Evolutionary conservation across 2,888 invertebrate genomes (phyloP), one percentile per base, ranked within the genome.

Genomic region (Homarus gammarus): DNA sequence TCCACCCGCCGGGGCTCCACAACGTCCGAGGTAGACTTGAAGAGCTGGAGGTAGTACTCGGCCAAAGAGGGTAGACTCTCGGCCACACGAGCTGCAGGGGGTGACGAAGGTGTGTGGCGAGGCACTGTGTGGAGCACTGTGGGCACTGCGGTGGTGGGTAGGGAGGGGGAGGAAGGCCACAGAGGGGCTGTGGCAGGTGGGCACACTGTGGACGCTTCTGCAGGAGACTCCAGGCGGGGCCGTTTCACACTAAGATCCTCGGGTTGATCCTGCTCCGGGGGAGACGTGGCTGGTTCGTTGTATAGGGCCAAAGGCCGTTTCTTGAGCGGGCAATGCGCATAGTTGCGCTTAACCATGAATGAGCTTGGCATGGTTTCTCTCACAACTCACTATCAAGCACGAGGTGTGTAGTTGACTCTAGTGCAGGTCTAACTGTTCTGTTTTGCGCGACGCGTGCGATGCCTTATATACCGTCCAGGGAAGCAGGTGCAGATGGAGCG

Each of bases 301-400:
- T 91, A 89, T 18, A 92, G 81, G 27, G 92, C 91, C 85, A 92
- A 49, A 12, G 92, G 91, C 33, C 92, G 61, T 77, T 91, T 92
- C 91, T 91, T 91, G 73, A 92, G 86, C 27, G 92, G 92, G 51
- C 91, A 91, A 83, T 91, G 90, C 72, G 92, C 91, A 78, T 91
- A 91, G 83, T 90, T 91, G 75, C 90, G 87, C 78, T 91, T 91
- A 15, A 90, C 91, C 91, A 91, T 91, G 90, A 91, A 91, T 81
- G 90, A 91, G 70, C 91, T 90, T 18, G 91, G 91, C 91, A 91
- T 91, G 87, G 87, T 87, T 31, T 82, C 75, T 88, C 87, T 88
- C 87, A 83, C 87, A 83, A 82, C 49, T 64, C 82, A 83, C 83
- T 83, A 56, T 75, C 77, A 64, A 77, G 49, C 40, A 83, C 40